phyloP scores from a whole-genome alignment of 2,888 invertebrate genomes.

The Apamea monoglypha region DNA sequence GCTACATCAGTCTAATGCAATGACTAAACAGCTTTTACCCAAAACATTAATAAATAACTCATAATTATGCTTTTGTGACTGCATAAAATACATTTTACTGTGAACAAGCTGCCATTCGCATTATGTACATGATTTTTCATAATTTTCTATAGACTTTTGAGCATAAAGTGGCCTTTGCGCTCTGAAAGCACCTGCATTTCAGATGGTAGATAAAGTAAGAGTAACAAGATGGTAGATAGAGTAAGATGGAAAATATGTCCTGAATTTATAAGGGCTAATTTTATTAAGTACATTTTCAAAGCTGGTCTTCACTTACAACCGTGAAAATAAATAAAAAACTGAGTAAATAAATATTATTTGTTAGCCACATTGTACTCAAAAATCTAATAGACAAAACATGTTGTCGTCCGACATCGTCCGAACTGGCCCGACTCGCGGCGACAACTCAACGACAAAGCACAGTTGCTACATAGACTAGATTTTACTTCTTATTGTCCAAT shows the following conservation, averaged over 20 bases:
- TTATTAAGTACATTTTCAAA: conserved; percentile 33
- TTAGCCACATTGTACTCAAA: conserved; percentile 43
- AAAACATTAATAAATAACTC: conserved; percentile 69
- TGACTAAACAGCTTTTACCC: conserved; percentile 80
- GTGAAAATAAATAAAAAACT: not conserved
- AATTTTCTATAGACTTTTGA: conserved; percentile 30
- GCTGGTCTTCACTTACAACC: not conserved
- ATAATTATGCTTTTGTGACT: conserved; percentile 72
- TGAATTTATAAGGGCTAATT: not conserved
- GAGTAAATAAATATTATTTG: not conserved
- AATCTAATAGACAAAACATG: conserved; percentile 21
- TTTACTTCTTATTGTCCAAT: conserved; percentile 87
- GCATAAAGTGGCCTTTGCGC: conserved; percentile 35
- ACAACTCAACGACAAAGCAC: conserved; percentile 79
- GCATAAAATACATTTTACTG: conserved; percentile 66
- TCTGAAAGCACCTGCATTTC: not conserved
- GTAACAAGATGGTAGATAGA: too few species aligned
- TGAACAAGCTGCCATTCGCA: conserved; percentile 68
- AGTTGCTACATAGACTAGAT: conserved; percentile 86
- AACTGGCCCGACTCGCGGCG: conserved; percentile 61
- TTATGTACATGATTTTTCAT: conserved; percentile 62
- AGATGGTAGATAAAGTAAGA: too few species aligned
- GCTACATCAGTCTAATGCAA: conserved; percentile 86
- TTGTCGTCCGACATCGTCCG: conserved; percentile 48
- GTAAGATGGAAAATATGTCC: conserved; percentile 2